A percentile compares a stretch with the other conserved stretches of the same genome.
Evolutionary conservation across 2,113 vertebrate species (phyloP).

Genomic region (Pedionomus torquatus): DNA sequence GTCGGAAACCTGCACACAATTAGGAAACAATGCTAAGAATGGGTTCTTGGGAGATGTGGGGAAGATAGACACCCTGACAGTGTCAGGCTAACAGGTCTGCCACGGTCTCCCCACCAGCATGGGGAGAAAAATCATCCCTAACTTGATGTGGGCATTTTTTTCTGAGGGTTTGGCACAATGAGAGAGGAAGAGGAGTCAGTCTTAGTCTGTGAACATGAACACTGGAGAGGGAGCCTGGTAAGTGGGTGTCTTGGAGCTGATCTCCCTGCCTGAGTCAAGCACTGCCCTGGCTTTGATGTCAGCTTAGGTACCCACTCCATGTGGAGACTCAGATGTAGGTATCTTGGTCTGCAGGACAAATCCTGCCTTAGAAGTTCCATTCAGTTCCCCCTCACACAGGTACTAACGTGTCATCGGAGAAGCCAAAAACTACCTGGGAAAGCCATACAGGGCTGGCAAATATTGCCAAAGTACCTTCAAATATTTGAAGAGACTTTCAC

Average conservation of each 20-base stretch:
- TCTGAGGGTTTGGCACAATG: neutral
- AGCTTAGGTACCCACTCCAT: fast-evolving
- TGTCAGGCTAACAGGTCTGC: neutral
- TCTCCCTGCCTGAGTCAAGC: neutral
- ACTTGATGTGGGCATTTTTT: neutral
- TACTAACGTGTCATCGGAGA: neutral
- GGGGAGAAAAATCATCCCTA: neutral
- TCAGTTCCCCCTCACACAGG: neutral
- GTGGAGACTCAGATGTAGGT: neutral
- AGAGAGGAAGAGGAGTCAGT: neutral
- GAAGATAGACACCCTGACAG: neutral
- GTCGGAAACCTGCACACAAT: conserved; percentile 36
- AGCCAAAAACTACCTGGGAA: neutral
- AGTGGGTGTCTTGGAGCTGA: neutral
- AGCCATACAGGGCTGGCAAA: neutral
- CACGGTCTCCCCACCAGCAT: fast-evolving
- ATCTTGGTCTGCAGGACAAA: neutral
- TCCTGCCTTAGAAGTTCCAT: neutral
- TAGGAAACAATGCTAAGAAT: conserved; percentile 24
- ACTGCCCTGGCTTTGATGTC: neutral
- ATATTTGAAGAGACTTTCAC: neutral
- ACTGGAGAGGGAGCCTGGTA: neutral
- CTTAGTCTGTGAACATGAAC: neutral
- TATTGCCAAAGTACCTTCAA: neutral
- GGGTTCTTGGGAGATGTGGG: neutral